Evolutionary conservation across 2,888 invertebrate species (phyloP).

Genomic region (Mesopsocus fuscifrons): DNA sequence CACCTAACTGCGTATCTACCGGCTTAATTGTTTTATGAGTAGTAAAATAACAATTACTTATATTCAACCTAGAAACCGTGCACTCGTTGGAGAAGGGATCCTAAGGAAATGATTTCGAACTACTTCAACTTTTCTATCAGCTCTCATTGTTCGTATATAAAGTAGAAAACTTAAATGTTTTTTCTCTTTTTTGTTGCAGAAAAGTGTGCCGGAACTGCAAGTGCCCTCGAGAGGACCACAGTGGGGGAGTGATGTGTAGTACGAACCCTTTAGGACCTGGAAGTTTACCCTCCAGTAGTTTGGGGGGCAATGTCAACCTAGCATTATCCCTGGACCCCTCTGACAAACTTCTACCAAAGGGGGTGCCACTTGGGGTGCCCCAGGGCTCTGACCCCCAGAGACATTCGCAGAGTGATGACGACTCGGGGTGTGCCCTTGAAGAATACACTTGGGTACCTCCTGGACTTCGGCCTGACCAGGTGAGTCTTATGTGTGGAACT

Average conservation of each 20-base stretch:
- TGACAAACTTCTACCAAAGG: conserved; percentile 38
- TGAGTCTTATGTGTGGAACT: conserved; percentile 28
- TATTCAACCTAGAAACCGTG: too few relatives aligned
- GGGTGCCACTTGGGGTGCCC: conserved; percentile 25
- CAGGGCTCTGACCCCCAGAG: conserved; percentile 47
- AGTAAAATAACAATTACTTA: too few relatives aligned
- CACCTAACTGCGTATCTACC: too few relatives aligned
- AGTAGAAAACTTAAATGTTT: too few relatives aligned
- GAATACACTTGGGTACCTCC: conserved; percentile 98
- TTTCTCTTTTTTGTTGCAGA: conserved; percentile 33
- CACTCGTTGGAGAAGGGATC: too few relatives aligned
- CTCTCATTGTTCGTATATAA: too few relatives aligned
- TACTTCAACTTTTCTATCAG: too few relatives aligned
- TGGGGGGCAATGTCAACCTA: conserved; percentile 20
- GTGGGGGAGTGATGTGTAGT: conserved; percentile 26
- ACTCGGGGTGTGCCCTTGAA: conserved; percentile 92
- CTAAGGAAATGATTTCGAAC: too few relatives aligned
- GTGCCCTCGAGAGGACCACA: conserved; percentile 35
- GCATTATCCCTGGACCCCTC: conserved; percentile 23
- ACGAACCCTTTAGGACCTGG: conserved; percentile 18
- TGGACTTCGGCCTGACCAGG: conserved; percentile 90
- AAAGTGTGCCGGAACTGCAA: conserved; percentile 72
- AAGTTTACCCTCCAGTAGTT: conserved; percentile 21
- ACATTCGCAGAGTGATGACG: conserved; percentile 89
- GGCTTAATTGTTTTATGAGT: too few relatives aligned